Evolutionary conservation across 2,113 vertebrate genomes (phyloP).

Genomic region (Myxocyprinus asiaticus): DNA sequence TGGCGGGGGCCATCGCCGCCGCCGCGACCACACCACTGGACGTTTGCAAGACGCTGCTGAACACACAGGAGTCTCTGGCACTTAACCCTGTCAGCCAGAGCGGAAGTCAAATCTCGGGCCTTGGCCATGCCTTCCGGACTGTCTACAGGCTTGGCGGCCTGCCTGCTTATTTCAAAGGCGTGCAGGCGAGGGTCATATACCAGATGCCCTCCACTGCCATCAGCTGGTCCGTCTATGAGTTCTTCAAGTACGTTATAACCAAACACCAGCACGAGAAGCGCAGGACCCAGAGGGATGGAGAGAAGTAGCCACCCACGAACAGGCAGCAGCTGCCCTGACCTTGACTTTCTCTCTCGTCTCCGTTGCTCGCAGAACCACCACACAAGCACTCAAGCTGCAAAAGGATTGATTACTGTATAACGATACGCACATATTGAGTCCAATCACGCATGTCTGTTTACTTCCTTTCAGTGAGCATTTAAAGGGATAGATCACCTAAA

Average conservation of each 20-base stretch:
- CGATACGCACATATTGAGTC: conserved; percentile 65
- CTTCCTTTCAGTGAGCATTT: too few relatives aligned
- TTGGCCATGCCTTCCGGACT: conserved; percentile 96
- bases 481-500: too few relatives aligned
- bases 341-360: conserved; percentile 3
- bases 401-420: conserved; percentile 26
- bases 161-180: conserved; percentile 93
- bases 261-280: conserved; percentile 86
- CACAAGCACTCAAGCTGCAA: conserved; percentile 2
- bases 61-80: conserved; percentile 94
- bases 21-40: conserved; percentile 95
- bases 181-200: conserved; percentile 94
- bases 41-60: conserved; percentile 99
- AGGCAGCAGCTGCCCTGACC: neutral
- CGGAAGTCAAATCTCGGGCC: conserved; percentile 90
- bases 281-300: conserved; percentile 63
- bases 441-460: conserved; percentile 50
- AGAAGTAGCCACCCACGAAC: conserved; percentile 55
- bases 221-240: conserved; percentile 98
- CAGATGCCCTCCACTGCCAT: conserved; percentile 99
- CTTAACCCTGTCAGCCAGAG: conserved; percentile 78
- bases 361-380: neutral
- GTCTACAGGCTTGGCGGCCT: conserved; percentile 96
- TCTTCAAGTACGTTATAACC: conserved; percentile 97
- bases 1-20: conserved; percentile 92